Evolutionary conservation across 2,888 invertebrate genomes (phyloP), one percentile per base, ranked within the genome.

Genomic region (Camptogramma bilineatum): DNA sequence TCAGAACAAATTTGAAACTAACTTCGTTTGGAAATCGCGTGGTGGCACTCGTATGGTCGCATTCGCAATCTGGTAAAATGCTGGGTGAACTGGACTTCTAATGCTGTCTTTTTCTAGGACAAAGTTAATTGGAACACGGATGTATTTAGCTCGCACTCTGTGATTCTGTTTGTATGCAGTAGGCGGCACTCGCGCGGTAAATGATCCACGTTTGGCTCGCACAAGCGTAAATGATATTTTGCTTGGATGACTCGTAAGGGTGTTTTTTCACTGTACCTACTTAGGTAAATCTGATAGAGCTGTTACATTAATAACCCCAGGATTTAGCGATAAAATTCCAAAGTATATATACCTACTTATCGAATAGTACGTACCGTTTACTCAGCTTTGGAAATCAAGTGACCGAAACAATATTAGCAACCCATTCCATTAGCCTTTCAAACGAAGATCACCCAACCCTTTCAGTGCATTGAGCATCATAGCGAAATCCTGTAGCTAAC

Each of bases 91-190:
- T 69, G 73, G 69, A 71, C 66, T 70, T 69, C 73, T 79, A 80
- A 76, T 79, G 72, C 71, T 47, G 48, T 64, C 60, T 65, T 79
- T 76, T 76, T 69, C 68, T 68, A 73, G 70, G 70, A 73, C 73
- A 69, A 75, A 76, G 76, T 80, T 79, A 84, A 84, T 84, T 83
- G 75, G 78, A 77, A 75, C 72, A 73, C 73, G 74, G 72, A 55
- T 68, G 73, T 78, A 73, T 79, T 81, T 81, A 81, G 75, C 74
- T 71, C 74, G 73, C 74, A 73, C 79, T 81, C 74, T 76, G 74
- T 75, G 78, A 83, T 83, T 83, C 81, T 79, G 80, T 84, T 84
- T 85, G 82, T 77, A 76, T 77, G 76, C 76, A 78, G 71, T 75
- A 68, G 72, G 69, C 68, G 72, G 77, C 78, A 78, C 70, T 78